Conservation (phyloP, 2,797 vertebrate species). For the Sebastes ruberrimus region DNA sequence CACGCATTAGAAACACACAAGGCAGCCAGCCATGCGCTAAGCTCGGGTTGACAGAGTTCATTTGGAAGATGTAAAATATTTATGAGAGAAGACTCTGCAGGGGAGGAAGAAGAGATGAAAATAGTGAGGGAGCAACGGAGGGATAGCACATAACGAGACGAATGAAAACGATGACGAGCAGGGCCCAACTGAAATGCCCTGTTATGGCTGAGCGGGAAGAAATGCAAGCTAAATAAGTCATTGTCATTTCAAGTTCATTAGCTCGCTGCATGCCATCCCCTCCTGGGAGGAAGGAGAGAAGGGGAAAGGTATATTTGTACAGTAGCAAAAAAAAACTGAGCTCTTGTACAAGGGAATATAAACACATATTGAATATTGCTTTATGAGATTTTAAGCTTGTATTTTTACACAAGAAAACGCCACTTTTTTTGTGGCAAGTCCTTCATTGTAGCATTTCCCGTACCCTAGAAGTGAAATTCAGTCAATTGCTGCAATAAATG, state of each 20-base stretch:
- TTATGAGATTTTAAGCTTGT: not conserved
- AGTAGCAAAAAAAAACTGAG: not conserved
- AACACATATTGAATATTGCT: not conserved
- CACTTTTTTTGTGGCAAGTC: not conserved
- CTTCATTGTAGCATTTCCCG: not conserved
- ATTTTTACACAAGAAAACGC: not conserved
- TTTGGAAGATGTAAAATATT: constrained; percentile 81
- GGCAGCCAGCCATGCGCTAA: constrained; percentile 56
- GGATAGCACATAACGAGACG: constrained; percentile 51
- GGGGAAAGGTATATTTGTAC: constrained; percentile 22
- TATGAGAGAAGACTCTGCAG: constrained; percentile 72
- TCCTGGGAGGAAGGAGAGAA: constrained; percentile 18
- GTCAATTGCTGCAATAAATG: not conserved
- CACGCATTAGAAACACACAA: constrained; percentile 48
- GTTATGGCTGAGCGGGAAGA: constrained; percentile 48
- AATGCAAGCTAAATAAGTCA: constrained; percentile 65
- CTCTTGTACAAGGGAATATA: not conserved
- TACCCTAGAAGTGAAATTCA: not conserved
- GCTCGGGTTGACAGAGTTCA: constrained; percentile 73
- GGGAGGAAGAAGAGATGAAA: constrained; percentile 56
- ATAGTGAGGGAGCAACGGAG: constrained; percentile 42
- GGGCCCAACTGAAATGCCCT: constrained; percentile 36
- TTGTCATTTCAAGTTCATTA: constrained; percentile 73
- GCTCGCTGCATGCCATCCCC: constrained; percentile 20
- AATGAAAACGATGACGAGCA: constrained; percentile 45